Percentiles rank a stretch among this genome's conserved stretches.
These are phyloP conservation scores for Andrena praecox DNA, from an alignment of 2,888 invertebrate species.

Conservation along the genomic window DNA sequence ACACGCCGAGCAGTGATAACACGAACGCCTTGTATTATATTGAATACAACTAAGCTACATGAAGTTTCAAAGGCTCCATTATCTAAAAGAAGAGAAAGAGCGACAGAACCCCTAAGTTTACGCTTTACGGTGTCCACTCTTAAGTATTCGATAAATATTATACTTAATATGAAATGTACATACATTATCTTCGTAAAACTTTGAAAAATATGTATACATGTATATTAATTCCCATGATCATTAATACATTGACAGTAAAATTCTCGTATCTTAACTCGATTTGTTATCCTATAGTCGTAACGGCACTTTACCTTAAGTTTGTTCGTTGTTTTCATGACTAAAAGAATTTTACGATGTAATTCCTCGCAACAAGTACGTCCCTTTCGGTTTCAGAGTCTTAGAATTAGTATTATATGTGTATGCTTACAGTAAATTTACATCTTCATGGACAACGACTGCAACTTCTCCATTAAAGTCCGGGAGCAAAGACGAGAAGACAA, in stretches of 20 bases:
- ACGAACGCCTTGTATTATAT: background rate
- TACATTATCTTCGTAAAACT: constrained; percentile 27
- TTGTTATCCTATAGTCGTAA: background rate
- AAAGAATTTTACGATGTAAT: constrained; percentile 22
- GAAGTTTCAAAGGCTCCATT: constrained; percentile 11
- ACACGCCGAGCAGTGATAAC: no score
- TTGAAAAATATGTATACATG: constrained; percentile 39
- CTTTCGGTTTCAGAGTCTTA: background rate
- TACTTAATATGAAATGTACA: constrained; percentile 26
- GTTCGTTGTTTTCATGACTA: constrained; percentile 60
- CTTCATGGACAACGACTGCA: constrained; percentile 62
- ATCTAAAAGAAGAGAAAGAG: background rate
- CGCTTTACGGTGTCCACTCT: constrained; percentile 9
- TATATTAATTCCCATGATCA: constrained; percentile 1
- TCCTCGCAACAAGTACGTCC: background rate
- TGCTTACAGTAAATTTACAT: constrained; percentile 72
- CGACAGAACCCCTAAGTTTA: constrained; percentile 12
- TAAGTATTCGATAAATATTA: constrained; percentile 9
- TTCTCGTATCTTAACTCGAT: constrained; percentile 1
- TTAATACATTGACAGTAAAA: constrained; percentile 13
- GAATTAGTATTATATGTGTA: background rate
- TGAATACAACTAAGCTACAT: constrained; percentile 11
- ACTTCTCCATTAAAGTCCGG: constrained; percentile 86
- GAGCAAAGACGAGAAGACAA: constrained; percentile 89
- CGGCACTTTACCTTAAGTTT: constrained; percentile 30